A percentile compares a stretch with the other conserved stretches of the same genome.
phyloP scores from a whole-genome alignment of 2,888 invertebrate species.

The Willowsia nigromaculata region DNA sequence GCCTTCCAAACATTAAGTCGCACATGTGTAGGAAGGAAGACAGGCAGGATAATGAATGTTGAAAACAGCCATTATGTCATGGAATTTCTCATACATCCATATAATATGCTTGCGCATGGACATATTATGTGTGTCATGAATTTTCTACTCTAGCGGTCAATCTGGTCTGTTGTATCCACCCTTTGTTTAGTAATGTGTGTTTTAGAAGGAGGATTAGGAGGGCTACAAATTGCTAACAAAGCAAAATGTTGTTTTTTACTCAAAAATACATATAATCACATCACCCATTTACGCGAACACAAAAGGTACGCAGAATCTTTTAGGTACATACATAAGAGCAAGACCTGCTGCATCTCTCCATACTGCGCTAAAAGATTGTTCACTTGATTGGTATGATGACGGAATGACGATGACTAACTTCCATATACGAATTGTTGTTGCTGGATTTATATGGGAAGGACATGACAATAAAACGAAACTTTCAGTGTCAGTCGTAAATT shows the following conservation, averaged over 20 bases:
- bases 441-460: conserved; percentile 57
- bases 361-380: not conserved
- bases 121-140: not conserved
- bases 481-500: conserved; percentile 68
- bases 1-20: not conserved
- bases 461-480: conserved; percentile 64
- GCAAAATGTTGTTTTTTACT: not conserved
- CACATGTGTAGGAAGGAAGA: conserved; percentile 22
- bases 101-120: not conserved
- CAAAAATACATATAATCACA: not conserved
- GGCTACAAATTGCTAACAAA: not conserved
- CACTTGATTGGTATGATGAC: not conserved
- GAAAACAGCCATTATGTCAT: conserved; percentile 13
- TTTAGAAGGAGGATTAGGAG: not conserved
- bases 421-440: conserved; percentile 35
- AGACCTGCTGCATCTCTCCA: too few relatives aligned
- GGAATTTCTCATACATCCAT: not conserved
- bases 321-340: not conserved
- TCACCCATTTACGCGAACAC: not conserved
- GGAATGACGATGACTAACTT: not conserved
- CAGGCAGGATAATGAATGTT: not conserved
- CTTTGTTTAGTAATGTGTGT: not conserved
- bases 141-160: not conserved
- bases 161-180: not conserved
- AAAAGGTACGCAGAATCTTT: not conserved